Conservation (phyloP, 2,888 invertebrate species). For the Molanna angustata region DNA sequence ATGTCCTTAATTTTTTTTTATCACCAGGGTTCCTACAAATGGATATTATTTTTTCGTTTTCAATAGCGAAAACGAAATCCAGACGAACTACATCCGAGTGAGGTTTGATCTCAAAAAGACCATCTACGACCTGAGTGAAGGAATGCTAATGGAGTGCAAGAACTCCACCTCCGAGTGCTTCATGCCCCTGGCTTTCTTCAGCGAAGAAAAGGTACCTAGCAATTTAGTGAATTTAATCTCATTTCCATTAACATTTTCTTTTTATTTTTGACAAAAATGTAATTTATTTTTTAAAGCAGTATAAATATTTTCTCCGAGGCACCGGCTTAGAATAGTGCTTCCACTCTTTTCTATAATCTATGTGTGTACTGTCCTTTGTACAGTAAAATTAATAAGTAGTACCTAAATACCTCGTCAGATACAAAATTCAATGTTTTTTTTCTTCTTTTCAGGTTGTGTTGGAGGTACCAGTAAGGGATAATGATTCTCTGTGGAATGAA, state of each 20-base stretch:
- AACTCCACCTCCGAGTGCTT: slow-evolving; percentile 63
- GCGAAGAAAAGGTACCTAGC: slow-evolving; percentile 61
- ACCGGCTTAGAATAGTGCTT: too few species aligned
- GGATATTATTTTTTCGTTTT: slow-evolving; percentile 84
- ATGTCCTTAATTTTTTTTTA: not conserved
- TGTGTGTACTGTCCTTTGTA: too few species aligned
- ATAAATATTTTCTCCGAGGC: too few species aligned
- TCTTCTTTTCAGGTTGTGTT: slow-evolving; percentile 55
- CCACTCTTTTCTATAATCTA: too few species aligned
- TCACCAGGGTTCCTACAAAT: slow-evolving; percentile 67
- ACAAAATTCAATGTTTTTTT: not conserved
- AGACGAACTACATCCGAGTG: slow-evolving; percentile 67
- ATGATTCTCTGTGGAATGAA: slow-evolving; percentile 70
- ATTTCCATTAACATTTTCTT: too few species aligned
- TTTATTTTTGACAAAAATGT: too few species aligned
- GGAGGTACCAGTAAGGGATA: slow-evolving; percentile 62
- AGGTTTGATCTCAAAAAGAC: slow-evolving; percentile 69
- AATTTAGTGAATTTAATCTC: too few species aligned
- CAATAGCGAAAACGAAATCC: slow-evolving; percentile 76
- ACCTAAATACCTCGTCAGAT: not conserved
- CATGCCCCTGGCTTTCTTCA: slow-evolving; percentile 65
- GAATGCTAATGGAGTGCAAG: slow-evolving; percentile 59
- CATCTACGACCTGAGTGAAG: slow-evolving; percentile 64
- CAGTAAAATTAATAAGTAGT: too few species aligned
- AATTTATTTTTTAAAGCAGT: too few species aligned